Base-by-base conservation (phyloP, 2,888 invertebrate genomes). In the Limnephilus auricula region DNA sequence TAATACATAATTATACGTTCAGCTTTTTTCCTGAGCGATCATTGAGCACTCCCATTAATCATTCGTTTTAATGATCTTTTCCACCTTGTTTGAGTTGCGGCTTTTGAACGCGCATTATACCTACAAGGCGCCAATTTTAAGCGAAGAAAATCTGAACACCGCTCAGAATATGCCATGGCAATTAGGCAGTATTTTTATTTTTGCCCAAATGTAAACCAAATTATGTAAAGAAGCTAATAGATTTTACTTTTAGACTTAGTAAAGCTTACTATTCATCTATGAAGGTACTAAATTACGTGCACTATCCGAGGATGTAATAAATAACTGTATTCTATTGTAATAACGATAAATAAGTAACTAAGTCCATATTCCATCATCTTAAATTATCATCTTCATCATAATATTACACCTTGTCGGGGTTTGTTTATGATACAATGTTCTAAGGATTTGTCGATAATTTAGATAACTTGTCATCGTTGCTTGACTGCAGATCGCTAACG, bases 51-150 rank as follows among this genome's bases (percentile, higher is more conserved):
- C 32, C 40, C 85, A 85, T 85, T 30, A 85, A 85, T 85, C 85
- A 85, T 40, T 30, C 85, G 12, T 85, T 85, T 45, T 85, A 45
- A 85, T 85, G 85, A 85, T 85, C 85, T 85, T 85, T 40, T 85
- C 6, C 40, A 40, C 85, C 40, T 2, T 34, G 34, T 82, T 82
- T 85, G 45, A 85, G 85, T 40, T 85, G 25, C 25, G 65, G 65
- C 65, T 45, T 85, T 85, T 85, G 40, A 85, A 45, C n/a, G 85
- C 30, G 30, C 15, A n/a, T 15, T 85, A 45, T 85, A 30, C 40
- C 34, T 85, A 30, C 40, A 82, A 32, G 82, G 82, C 32, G 82
- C 32, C 15, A 25, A 34, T 82, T 82, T 37, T 9, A 82, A 82
- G 82, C 82, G 25, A 15, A 37, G 82, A 82, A 18, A 82, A 82